Conservation (phyloP, 2,888 invertebrate species). For the Ectobius pallidus region DNA sequence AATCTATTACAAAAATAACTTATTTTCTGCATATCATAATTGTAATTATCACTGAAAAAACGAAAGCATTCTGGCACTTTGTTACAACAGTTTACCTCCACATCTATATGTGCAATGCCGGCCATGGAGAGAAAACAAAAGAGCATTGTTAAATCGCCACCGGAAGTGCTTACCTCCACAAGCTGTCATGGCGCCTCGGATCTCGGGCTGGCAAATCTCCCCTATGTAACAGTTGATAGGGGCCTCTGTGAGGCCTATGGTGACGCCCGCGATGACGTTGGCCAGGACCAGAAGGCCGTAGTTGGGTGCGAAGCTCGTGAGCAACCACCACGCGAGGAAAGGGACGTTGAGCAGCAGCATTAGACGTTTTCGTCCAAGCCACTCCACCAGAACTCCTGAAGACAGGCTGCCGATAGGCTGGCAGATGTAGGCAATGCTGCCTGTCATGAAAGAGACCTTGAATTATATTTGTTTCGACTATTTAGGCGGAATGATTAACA, state of each 20-base stretch:
- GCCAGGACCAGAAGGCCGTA: conserved; percentile 59
- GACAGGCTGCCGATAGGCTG: conserved; percentile 8
- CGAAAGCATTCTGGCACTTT: no score
- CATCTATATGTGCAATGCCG: no score
- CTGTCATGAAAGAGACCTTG: no score
- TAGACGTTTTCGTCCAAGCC: conserved; percentile 61
- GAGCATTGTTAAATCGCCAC: no score
- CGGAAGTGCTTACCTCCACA: background rate
- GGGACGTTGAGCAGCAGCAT: conserved; percentile 64
- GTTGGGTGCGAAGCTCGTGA: conserved; percentile 60
- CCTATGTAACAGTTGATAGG: conserved; percentile 65
- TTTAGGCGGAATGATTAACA: no score
- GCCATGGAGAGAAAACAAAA: no score
- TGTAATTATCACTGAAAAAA: no score
- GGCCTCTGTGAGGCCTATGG: conserved; percentile 65
- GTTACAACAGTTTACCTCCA: no score
- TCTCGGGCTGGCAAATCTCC: conserved; percentile 61
- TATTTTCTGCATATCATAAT: no score
- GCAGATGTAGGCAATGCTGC: conserved; percentile 1
- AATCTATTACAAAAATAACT: no score
- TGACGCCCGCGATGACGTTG: conserved; percentile 61
- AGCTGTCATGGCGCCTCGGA: background rate
- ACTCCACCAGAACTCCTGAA: conserved; percentile 62
- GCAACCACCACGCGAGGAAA: conserved; percentile 61
- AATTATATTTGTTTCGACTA: no score